Evolutionary conservation across 2,888 invertebrate genomes (phyloP).

Genomic region (Tetramorium bicarinatum): DNA sequence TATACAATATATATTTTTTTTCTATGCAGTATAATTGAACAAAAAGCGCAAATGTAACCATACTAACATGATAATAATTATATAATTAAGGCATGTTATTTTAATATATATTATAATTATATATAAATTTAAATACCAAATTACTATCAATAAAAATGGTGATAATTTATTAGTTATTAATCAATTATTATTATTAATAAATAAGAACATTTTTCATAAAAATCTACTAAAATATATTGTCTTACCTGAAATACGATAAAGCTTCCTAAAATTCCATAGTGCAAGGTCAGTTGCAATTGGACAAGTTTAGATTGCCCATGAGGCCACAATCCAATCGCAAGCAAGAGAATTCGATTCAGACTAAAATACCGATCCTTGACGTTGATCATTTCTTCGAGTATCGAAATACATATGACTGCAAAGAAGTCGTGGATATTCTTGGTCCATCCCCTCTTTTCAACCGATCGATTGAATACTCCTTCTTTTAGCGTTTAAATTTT

Average conservation of each 20-base stretch:
- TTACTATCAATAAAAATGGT: too few species aligned
- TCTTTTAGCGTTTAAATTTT: neutral
- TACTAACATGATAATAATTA: too few species aligned
- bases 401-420: neutral
- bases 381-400: neutral
- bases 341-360: conserved; percentile 25
- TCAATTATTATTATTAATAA: too few species aligned
- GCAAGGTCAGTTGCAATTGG: neutral
- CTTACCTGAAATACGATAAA: conserved; percentile 23
- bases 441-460: neutral
- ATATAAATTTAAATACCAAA: too few species aligned
- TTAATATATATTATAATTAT: too few species aligned
- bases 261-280: conserved; percentile 20
- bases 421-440: neutral
- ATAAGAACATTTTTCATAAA: too few species aligned
- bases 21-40: too few species aligned
- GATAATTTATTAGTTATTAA: too few species aligned
- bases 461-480: neutral
- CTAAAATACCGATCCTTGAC: neutral
- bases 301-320: conserved; percentile 15
- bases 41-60: too few species aligned
- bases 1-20: too few species aligned
- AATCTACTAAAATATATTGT: neutral
- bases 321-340: conserved; percentile 14
- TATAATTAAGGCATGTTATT: too few species aligned